Base-by-base conservation (phyloP, 2,888 invertebrate species). In the Drosophila rellima region DNA sequence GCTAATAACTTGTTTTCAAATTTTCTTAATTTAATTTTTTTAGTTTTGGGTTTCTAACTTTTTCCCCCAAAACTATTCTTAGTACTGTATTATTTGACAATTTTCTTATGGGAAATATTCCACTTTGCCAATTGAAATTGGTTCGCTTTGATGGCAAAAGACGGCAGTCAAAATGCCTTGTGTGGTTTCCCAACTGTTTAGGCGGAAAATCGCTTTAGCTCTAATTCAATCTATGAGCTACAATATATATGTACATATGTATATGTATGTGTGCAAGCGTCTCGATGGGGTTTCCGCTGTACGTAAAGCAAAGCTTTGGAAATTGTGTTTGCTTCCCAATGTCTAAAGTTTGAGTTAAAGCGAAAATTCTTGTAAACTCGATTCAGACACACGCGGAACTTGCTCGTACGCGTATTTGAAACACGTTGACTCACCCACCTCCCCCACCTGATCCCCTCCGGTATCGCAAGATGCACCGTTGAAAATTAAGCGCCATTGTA, bases 401-500 rank as follows among this genome's bases (percentile, higher is more conserved):
- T 29, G 39, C 15, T 37, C 40, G 10, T 37, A 23, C 17, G 18
- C 37, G 31, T 29, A 42, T 48, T 29, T 33, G 26, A 48, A 15
- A 44, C 31, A 39, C 47, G 45, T 18, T 51, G 37, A 61, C 18
- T 26, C 20, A 10, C 18, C 20, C 10, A 1, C 11, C 7, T 10
- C 8, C 31, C 15, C 15, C 23, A 13, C 13, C 17, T 13, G 13
- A 15, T 0, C 10, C 6, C 40, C 23, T 31, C 3, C 40, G 20
- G 35, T 37, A 37, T 2, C 47, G 51, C 37, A 23, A 37, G 31
- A 20, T 74, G 82, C 71, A 83, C 61, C 67, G 80, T 66, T 78
- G 70, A 70, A 85, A 88, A 85, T 85, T 85, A 85, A 85, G 81
- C 88, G 61, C 71, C 63, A 79, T 88, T 85, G 84, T 84, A 74